Conservation (phyloP, 1,140 invertebrate genomes). For the Meloidogyne floridensis region DNA sequence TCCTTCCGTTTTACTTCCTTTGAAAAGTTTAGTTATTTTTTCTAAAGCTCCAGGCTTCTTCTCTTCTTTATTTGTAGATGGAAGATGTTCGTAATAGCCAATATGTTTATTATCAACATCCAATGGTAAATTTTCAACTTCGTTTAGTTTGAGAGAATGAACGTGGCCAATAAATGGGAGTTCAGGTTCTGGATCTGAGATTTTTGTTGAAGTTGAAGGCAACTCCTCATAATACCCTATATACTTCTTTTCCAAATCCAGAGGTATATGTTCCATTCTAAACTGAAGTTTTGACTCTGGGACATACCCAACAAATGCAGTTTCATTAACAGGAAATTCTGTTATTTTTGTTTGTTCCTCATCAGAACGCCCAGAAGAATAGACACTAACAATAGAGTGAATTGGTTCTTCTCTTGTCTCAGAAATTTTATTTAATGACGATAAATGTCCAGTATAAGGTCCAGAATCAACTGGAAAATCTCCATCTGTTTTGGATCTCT, state of each 20-base stretch:
- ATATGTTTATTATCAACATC: neutral
- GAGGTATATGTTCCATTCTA: neutral
- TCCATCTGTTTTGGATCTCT: neutral
- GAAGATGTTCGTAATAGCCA: neutral
- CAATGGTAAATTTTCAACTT: neutral
- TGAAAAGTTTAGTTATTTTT: slow-evolving; percentile 11
- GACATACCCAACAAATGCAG: neutral
- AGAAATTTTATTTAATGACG: slow-evolving; percentile 14
- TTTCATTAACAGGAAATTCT: neutral
- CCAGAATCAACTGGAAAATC: slow-evolving; percentile 19
- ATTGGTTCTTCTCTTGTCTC: slow-evolving; percentile 29
- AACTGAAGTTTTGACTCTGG: neutral
- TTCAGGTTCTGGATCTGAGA: too few relatives aligned
- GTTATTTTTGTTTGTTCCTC: slow-evolving; percentile 4
- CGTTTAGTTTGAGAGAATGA: neutral
- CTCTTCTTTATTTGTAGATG: neutral
- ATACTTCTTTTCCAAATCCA: neutral
- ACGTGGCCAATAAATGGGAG: too few relatives aligned
- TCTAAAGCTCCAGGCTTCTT: neutral
- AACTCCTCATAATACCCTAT: neutral
- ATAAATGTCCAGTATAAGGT: slow-evolving; percentile 17
- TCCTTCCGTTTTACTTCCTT: slow-evolving; percentile 4
- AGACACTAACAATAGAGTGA: slow-evolving; percentile 27
- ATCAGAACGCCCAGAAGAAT: slow-evolving; percentile 40
- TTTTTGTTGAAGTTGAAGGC: neutral